Evolutionary conservation across 2,113 vertebrate species (phyloP), one percentile per base, ranked within the genome.

Genomic region (Corydoras sp.): DNA sequence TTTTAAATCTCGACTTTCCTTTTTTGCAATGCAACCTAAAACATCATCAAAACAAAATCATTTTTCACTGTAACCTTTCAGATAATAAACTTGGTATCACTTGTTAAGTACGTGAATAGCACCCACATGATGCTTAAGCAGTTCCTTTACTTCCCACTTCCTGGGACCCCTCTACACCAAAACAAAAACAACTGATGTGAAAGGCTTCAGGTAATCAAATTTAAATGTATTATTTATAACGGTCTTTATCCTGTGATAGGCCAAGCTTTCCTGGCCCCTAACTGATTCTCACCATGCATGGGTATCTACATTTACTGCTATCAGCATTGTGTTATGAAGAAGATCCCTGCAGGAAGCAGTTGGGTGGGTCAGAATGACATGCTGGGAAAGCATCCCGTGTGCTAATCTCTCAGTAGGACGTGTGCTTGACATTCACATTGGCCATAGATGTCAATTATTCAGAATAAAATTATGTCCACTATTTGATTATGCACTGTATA

Each of bases 151-250:
- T 78, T 63, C 62, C 77, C 80, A 72, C 63, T 73, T 66, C 78
- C 74, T 24, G 18, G 18, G 18, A 24, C 18, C 18, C 18, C 18
- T 24, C 18, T 24, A 24, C 18, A 24, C 18, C 18, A 24, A 24
- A 24, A 24, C 76, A 81, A 82, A 85, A 83, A 83, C 81, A 84
- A 85, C 85, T 83, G 86, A 81, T 69, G 69, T 72, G 49, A 49
- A 67, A 73, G 79, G 75, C 77, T 74, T 75, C 76, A 81, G 77
- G 79, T 73, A 71, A 83, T 67, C 31, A 60, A 31, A 67, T 60
- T 5, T 43, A 35, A 73, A 66, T 73, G 77, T 81, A 87, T 88
- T 86, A 89, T 86, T 87, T 81, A 86, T 86, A 65, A 82, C 43
- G 51, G 73, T 72, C 61, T 77, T 72, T 63, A 79, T 79, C 79